Evolutionary conservation across 2,888 invertebrate genomes (phyloP).

Genomic region (Cheilosia urbana): DNA sequence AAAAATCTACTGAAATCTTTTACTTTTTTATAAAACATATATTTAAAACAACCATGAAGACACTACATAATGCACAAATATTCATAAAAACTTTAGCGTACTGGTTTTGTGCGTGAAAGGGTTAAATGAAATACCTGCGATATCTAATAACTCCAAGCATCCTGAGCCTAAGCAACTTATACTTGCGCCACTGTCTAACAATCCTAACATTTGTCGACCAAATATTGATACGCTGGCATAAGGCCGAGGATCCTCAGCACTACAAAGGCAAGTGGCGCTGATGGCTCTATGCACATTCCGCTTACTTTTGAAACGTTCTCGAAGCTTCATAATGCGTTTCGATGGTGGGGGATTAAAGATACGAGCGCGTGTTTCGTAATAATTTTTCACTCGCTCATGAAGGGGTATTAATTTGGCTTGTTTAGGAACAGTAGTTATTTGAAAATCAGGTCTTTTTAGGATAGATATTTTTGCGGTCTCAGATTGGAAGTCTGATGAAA

Average conservation of each 20-base stretch:
- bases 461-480: neutral
- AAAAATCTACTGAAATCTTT: too few species aligned
- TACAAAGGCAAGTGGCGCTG: neutral
- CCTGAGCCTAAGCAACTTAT: conserved; percentile 7
- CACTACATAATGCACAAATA: too few species aligned
- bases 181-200: conserved; percentile 13
- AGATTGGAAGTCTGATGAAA: too few species aligned
- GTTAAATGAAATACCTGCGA: neutral
- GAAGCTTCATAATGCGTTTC: neutral
- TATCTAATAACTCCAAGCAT: conserved; percentile 5
- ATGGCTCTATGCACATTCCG: conserved; percentile 5
- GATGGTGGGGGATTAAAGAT: neutral
- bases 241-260: conserved; percentile 12
- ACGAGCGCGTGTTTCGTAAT: neutral
- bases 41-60: too few species aligned
- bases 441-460: neutral
- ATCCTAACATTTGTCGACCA: conserved; percentile 10
- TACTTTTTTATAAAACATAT: too few species aligned
- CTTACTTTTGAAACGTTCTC: neutral
- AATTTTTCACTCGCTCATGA: conserved; percentile 10
- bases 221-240: conserved; percentile 7
- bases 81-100: too few species aligned
- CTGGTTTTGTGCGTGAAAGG: too few species aligned
- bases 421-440: neutral
- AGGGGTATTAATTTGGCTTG: neutral